phyloP scores from a whole-genome alignment of 2,797 vertebrate species.

The Poecilia gillii region DNA sequence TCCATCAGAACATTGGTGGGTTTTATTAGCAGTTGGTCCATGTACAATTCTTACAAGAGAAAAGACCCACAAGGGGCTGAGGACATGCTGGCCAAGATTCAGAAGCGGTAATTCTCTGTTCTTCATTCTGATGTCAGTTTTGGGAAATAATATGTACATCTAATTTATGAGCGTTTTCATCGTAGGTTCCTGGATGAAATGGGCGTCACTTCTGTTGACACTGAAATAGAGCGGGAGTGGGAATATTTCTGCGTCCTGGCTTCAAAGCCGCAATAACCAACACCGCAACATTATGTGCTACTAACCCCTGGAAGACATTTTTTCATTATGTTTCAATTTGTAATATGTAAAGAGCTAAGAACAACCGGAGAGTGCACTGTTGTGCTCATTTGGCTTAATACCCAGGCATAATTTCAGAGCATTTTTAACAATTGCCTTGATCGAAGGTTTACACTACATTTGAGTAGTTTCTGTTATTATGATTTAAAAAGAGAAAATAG shows the following conservation, averaged over 20 bases:
- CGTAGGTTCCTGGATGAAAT: conserved; percentile 76
- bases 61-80: conserved; percentile 58
- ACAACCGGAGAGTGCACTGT: neutral
- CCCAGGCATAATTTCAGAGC: neutral
- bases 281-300: too few relatives aligned
- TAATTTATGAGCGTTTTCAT: neutral
- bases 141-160: neutral
- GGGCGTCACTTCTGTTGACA: conserved; percentile 70
- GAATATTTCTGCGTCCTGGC: conserved; percentile 77
- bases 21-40: conserved; percentile 70
- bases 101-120: conserved; percentile 58
- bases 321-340: neutral
- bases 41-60: conserved; percentile 68
- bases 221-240: conserved; percentile 52
- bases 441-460: neutral
- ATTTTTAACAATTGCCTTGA: neutral
- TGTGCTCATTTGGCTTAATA: neutral
- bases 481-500: neutral
- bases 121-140: neutral
- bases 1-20: conserved; percentile 62
- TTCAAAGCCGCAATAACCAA: conserved; percentile 66
- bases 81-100: conserved; percentile 58
- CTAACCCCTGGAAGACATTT: neutral
- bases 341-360: neutral
- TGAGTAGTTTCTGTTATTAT: neutral